Conservation (phyloP, 2,888 invertebrate species). For the Lasioglossum calceatum region DNA sequence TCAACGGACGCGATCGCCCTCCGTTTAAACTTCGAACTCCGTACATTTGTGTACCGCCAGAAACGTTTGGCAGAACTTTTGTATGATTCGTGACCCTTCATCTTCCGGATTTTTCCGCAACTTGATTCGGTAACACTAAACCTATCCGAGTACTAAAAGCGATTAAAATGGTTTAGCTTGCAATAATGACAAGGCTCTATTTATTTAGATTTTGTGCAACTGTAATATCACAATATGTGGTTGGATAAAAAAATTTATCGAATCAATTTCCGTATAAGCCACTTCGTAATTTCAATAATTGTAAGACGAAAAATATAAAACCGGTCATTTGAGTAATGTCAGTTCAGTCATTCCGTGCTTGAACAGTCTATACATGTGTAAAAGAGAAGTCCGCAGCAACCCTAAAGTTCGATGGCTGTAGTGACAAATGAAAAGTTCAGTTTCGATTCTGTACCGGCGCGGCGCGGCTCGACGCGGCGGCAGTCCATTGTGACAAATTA, state of each 20-base stretch:
- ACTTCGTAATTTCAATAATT: too few relatives aligned
- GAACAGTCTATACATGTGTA: background rate
- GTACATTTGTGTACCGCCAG: background rate
- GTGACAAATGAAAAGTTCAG: background rate
- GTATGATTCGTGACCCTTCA: background rate
- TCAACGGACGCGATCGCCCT: conserved; percentile 19
- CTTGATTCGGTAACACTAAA: background rate
- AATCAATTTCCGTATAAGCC: too few relatives aligned
- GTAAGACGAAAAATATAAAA: too few relatives aligned
- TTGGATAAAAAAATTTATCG: too few relatives aligned
- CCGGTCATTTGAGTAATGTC: background rate
- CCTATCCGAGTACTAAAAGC: too few relatives aligned
- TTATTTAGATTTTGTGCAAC: too few relatives aligned
- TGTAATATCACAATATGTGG: too few relatives aligned
- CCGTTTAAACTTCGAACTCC: conserved; percentile 14
- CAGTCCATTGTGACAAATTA: background rate
- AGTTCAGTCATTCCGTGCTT: background rate
- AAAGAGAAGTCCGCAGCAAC: background rate
- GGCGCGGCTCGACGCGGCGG: too few relatives aligned
- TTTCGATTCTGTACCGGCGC: background rate
- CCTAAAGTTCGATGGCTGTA: background rate
- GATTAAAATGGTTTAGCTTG: too few relatives aligned
- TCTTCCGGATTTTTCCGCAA: background rate
- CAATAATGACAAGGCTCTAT: too few relatives aligned
- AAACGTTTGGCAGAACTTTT: background rate